Evolutionary conservation across 1,140 invertebrate genomes (phyloP).

Genomic region (Penaeus japonicus): DNA sequence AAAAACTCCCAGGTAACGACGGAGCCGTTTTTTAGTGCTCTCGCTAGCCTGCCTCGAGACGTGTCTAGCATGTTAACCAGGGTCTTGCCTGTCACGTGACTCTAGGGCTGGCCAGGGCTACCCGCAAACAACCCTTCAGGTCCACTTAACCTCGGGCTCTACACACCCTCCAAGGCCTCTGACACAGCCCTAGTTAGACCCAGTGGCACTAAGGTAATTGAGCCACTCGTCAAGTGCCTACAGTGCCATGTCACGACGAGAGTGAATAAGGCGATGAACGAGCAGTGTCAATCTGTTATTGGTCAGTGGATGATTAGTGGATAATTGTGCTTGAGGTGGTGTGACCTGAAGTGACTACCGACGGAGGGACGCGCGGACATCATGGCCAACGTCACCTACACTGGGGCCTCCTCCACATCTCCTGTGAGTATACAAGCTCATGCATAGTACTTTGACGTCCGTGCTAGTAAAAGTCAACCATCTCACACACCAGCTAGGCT

Average conservation of each 20-base stretch:
- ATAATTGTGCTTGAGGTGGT: constrained; percentile 39
- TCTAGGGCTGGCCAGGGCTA: constrained; percentile 18
- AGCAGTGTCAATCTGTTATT: constrained; percentile 26
- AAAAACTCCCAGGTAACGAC: constrained; percentile 54
- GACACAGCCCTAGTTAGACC: constrained; percentile 30
- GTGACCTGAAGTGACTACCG: constrained; percentile 29
- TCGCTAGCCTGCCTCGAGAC: constrained; percentile 35
- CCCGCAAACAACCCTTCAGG: constrained; percentile 48
- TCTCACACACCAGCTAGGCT: background rate
- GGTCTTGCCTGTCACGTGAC: constrained; percentile 42
- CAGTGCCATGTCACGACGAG: background rate
- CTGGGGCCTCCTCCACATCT: constrained; percentile 47
- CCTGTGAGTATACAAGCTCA: constrained; percentile 34
- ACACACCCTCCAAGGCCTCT: constrained; percentile 22
- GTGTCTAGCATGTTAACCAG: constrained; percentile 48
- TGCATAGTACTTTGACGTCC: background rate
- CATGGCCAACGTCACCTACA: constrained; percentile 53
- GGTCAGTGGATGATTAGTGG: constrained; percentile 41
- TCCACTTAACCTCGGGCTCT: constrained; percentile 39
- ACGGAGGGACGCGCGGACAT: background rate
- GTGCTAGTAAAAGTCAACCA: background rate
- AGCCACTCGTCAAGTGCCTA: constrained; percentile 33
- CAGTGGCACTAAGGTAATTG: constrained; percentile 53
- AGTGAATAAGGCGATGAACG: constrained; percentile 42
- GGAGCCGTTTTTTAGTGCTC: constrained; percentile 51